Conservation (phyloP, 1,140 invertebrate genomes). For the Andricus grossulariae region DNA sequence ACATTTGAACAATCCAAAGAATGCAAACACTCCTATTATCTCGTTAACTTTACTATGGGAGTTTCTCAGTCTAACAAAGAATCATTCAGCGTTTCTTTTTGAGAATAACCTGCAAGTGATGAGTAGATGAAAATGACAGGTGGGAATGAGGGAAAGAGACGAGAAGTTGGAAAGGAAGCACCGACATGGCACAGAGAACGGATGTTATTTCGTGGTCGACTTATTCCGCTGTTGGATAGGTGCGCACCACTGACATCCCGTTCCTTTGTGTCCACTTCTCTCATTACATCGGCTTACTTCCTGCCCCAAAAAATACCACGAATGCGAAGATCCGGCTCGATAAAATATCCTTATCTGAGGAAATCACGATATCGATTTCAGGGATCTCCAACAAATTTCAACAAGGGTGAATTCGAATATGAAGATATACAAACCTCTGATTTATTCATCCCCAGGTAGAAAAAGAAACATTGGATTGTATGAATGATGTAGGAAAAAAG, state of each 20-base stretch:
- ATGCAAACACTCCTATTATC: background rate
- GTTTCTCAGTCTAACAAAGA: background rate
- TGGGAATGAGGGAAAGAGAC: conserved; percentile 40
- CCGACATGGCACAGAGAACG: conserved; percentile 58
- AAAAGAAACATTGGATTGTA: too few species aligned
- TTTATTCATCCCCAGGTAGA: too few species aligned
- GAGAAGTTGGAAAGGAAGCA: conserved; percentile 36
- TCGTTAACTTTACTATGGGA: background rate
- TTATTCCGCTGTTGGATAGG: conserved; percentile 59
- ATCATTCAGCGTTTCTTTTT: background rate
- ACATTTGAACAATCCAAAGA: too few species aligned
- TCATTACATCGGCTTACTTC: conserved; percentile 64
- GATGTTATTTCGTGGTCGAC: conserved; percentile 75
- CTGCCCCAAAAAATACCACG: conserved; percentile 42
- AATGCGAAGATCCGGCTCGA: conserved; percentile 37
- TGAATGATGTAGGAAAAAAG: too few species aligned
- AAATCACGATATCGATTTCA: background rate
- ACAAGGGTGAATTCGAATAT: too few species aligned
- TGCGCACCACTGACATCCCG: conserved; percentile 51
- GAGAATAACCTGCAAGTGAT: conserved; percentile 28
- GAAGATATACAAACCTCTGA: too few species aligned
- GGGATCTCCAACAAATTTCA: too few species aligned
- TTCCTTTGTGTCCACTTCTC: conserved; percentile 65
- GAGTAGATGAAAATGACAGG: conserved; percentile 47
- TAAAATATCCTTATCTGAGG: background rate